These are phyloP conservation scores for Barypeithes pellucidus DNA, from an alignment of 2,888 invertebrate genomes.

Conservation along the genomic window DNA sequence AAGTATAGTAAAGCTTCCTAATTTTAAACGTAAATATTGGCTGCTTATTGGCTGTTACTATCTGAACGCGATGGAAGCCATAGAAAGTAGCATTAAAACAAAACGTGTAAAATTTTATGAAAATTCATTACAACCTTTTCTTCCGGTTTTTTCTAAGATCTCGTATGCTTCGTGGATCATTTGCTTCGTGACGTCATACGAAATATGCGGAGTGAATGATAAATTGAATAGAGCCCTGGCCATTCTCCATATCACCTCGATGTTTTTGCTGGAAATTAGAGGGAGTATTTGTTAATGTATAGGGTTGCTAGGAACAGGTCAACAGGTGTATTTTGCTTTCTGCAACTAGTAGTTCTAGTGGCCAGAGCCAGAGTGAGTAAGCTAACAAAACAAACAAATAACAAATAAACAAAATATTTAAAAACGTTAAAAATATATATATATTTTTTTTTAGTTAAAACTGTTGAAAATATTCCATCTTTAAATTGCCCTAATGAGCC, in stretches of 20 bases:
- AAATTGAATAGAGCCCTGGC: constrained; percentile 85
- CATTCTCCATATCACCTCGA: constrained; percentile 84
- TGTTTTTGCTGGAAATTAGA: constrained; percentile 62
- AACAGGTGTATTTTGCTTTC: no score
- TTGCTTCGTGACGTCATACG: constrained; percentile 72
- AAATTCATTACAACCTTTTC: constrained; percentile 62
- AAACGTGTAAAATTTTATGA: not conserved
- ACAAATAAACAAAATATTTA: no score
- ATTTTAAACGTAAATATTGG: not conserved
- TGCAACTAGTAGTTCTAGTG: no score
- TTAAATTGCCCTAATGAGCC: no score
- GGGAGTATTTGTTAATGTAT: not conserved
- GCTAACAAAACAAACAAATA: no score
- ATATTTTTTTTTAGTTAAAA: no score
- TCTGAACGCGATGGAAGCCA: not conserved
- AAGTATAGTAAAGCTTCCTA: not conserved
- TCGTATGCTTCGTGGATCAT: constrained; percentile 81
- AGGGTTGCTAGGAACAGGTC: no score
- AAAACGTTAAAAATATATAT: no score
- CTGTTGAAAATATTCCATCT: no score
- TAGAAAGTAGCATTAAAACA: not conserved
- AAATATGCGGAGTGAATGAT: constrained; percentile 73
- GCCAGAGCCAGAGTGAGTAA: no score
- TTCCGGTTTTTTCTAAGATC: constrained; percentile 77
- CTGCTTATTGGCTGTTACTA: not conserved